phyloP scores from a whole-genome alignment of 2,888 invertebrate genomes.

The Ariolimax columbianus region DNA sequence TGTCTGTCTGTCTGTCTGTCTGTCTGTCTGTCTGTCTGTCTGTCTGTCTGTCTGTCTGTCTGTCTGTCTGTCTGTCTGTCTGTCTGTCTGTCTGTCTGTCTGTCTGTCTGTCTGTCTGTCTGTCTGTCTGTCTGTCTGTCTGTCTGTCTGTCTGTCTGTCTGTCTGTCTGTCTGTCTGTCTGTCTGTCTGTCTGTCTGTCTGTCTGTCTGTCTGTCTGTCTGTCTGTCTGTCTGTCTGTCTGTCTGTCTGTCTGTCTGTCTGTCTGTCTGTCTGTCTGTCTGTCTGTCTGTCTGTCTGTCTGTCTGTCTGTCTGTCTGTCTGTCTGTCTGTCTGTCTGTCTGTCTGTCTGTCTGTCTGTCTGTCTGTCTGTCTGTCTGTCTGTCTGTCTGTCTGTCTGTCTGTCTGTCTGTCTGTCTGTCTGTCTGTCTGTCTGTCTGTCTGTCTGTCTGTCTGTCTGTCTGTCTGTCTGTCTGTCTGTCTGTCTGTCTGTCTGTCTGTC shows the following conservation, averaged over 20 bases:
- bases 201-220: slow-evolving; percentile 38
- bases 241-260: slow-evolving; percentile 18
- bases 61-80: too few species aligned
- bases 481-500: too few species aligned
- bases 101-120: too few species aligned
- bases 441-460: too few species aligned
- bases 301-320: slow-evolving; percentile 6
- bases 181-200: slow-evolving; percentile 40
- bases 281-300: neutral
- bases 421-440: neutral
- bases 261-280: neutral
- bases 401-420: neutral
- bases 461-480: neutral
- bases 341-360: neutral
- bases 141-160: too few species aligned
- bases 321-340: neutral
- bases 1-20: too few species aligned
- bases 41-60: too few species aligned
- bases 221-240: slow-evolving; percentile 36
- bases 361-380: neutral
- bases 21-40: too few species aligned
- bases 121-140: too few species aligned
- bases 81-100: too few species aligned
- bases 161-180: too few species aligned
- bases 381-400: neutral